A percentile compares a stretch with the other conserved stretches of the same genome.
Conservation (phyloP, 2,797 vertebrate species). For the Hippoglossus hippoglossus region DNA sequence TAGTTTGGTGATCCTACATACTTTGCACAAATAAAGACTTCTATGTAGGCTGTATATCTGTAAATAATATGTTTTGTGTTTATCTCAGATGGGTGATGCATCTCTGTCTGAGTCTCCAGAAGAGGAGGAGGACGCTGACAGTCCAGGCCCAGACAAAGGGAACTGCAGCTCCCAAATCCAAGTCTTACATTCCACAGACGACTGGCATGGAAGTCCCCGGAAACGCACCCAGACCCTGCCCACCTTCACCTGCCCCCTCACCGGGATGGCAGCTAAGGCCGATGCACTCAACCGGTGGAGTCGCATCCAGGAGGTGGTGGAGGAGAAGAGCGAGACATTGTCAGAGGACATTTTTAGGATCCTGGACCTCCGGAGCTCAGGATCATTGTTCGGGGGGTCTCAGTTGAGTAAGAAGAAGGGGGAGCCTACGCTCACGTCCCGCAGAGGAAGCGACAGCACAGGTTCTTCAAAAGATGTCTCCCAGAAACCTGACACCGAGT, state of each 20-base stretch:
- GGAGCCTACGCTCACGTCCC: slow-evolving; percentile 17
- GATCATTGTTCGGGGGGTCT: slow-evolving; percentile 45
- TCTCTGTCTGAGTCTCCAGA: slow-evolving; percentile 79
- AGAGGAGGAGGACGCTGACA: slow-evolving; percentile 79
- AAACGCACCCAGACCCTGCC: slow-evolving; percentile 97
- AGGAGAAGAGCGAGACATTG: slow-evolving; percentile 84
- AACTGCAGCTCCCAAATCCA: slow-evolving; percentile 6
- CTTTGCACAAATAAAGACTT: neutral
- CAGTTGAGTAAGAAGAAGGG: slow-evolving; percentile 38
- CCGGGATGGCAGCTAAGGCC: slow-evolving; percentile 57
- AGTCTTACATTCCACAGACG: slow-evolving; percentile 40
- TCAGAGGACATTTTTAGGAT: slow-evolving; percentile 92
- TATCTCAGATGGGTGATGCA: slow-evolving; percentile 65
- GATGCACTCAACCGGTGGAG: slow-evolving; percentile 77
- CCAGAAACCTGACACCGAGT: slow-evolving; percentile 31
- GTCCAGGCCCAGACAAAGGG: slow-evolving; percentile 56
- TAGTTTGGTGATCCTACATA: too few relatives aligned
- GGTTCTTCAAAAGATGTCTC: slow-evolving; percentile 40
- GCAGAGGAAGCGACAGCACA: slow-evolving; percentile 56
- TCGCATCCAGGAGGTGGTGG: slow-evolving; percentile 68
- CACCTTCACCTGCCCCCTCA: slow-evolving; percentile 81
- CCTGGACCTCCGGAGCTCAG: slow-evolving; percentile 82
- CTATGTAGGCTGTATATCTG: neutral
- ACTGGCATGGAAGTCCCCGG: slow-evolving; percentile 81
- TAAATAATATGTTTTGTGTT: slow-evolving; percentile 1